These are phyloP conservation scores for Araneus ventricosus DNA, from an alignment of 1,140 invertebrate genomes.

Conservation along the genomic window DNA sequence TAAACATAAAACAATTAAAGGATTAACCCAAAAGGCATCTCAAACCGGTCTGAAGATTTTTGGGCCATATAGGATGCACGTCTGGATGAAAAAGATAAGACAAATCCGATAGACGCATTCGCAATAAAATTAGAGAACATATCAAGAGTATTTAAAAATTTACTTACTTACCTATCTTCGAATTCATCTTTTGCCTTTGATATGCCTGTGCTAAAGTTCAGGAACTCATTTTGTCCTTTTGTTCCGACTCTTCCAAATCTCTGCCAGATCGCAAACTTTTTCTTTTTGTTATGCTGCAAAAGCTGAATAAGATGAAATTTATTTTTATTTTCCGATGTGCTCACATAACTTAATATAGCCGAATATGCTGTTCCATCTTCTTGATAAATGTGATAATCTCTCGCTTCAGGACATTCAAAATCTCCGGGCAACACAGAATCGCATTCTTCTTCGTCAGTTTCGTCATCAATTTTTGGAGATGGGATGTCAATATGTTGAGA, in stretches of 20 bases:
- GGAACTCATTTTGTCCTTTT: not conserved
- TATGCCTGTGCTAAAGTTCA: conserved; percentile 79
- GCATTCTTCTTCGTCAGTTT: not conserved
- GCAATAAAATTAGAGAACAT: not conserved
- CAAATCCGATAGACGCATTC: too few species aligned
- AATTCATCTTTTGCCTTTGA: conserved; percentile 81
- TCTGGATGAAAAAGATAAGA: not conserved
- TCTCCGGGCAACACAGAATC: not conserved
- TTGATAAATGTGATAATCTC: not conserved
- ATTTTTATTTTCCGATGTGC: not conserved
- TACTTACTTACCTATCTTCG: conserved; percentile 80
- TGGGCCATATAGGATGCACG: too few species aligned
- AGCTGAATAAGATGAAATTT: conserved; percentile 16
- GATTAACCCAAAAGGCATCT: too few species aligned
- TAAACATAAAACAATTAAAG: too few species aligned
- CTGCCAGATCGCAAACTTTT: not conserved
- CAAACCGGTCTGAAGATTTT: too few species aligned
- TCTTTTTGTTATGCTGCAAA: not conserved
- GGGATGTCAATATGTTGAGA: not conserved
- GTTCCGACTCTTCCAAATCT: conserved; percentile 30
- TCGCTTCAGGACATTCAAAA: not conserved
- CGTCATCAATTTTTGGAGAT: not conserved
- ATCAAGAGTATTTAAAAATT: not conserved
- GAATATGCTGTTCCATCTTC: not conserved
- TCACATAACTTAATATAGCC: not conserved